Conservation (phyloP, 1,140 invertebrate species). For the Cryptotermes secundus region DNA sequence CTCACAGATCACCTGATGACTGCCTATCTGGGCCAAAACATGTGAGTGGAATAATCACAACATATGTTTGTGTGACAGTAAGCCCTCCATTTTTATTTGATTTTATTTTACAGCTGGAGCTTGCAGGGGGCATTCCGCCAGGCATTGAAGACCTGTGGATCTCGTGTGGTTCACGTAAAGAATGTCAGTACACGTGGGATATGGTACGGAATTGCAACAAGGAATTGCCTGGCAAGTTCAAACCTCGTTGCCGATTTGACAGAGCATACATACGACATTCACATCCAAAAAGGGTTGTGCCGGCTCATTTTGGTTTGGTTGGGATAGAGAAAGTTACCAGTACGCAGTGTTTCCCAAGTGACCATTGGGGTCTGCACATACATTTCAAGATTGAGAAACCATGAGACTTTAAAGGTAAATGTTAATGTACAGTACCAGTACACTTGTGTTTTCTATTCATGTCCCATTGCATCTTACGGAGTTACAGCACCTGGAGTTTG, state of each 20-base stretch:
- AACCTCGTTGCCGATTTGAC: slow-evolving; percentile 58
- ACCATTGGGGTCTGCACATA: slow-evolving; percentile 62
- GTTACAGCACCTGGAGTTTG: too few relatives aligned
- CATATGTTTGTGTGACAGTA: too few relatives aligned
- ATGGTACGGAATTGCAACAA: slow-evolving; percentile 54
- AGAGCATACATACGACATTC: slow-evolving; percentile 53
- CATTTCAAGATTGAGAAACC: slow-evolving; percentile 37
- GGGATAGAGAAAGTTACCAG: slow-evolving; percentile 55
- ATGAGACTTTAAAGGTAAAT: background rate
- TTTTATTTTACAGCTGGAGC: slow-evolving; percentile 45
- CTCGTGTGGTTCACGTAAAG: slow-evolving; percentile 52
- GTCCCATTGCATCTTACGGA: too few relatives aligned
- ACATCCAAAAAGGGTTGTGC: slow-evolving; percentile 33
- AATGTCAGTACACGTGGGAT: slow-evolving; percentile 62
- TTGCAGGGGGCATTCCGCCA: slow-evolving; percentile 49
- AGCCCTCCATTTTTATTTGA: too few relatives aligned
- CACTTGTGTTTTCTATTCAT: too few relatives aligned
- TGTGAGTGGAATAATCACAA: too few relatives aligned
- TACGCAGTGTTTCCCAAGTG: slow-evolving; percentile 58
- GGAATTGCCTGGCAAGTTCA: slow-evolving; percentile 45
- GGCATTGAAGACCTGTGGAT: slow-evolving; percentile 58
- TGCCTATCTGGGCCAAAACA: too few relatives aligned
- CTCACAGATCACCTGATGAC: too few relatives aligned
- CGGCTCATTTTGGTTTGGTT: slow-evolving; percentile 59
- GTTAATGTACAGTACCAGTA: background rate